Evolutionary conservation across 2,888 invertebrate genomes (phyloP).

Genomic region (Volucella inanis): DNA sequence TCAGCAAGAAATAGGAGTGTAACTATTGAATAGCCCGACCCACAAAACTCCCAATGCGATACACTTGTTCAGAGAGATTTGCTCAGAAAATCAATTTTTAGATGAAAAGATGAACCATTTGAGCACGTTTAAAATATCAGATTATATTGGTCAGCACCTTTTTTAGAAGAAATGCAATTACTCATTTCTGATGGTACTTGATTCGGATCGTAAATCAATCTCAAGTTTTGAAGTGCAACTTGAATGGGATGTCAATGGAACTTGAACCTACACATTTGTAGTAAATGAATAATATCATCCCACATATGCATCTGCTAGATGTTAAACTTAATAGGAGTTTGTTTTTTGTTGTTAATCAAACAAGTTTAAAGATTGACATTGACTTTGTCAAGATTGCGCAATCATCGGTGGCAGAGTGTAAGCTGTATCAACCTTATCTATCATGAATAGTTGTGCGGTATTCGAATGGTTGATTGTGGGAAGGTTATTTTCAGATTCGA

Average conservation of each 20-base stretch:
- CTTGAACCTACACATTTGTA: conserved; percentile 47
- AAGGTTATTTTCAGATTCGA: conserved; percentile 32
- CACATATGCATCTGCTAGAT: conserved; percentile 24
- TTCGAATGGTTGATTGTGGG: conserved; percentile 19
- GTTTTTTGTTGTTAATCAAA: conserved; percentile 25
- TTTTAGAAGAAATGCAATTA: conserved; percentile 50
- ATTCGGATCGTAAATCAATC: conserved; percentile 62
- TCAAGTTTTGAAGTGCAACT: conserved; percentile 52
- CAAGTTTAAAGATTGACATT: conserved; percentile 48
- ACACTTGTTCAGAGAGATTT: conserved; percentile 52
- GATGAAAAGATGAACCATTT: background rate
- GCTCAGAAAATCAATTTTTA: conserved; percentile 33
- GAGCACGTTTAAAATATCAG: conserved; percentile 35
- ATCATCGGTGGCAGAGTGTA: background rate
- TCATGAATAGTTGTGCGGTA: conserved; percentile 20
- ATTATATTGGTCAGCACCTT: conserved; percentile 40
- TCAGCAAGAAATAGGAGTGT: conserved; percentile 24
- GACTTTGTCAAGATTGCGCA: conserved; percentile 57
- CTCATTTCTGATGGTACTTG: conserved; percentile 23
- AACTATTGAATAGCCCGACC: conserved; percentile 21
- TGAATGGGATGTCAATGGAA: conserved; percentile 32
- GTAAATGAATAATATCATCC: conserved; percentile 57
- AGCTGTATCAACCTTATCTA: conserved; percentile 14
- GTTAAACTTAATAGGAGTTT: conserved; percentile 32
- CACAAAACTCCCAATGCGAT: conserved; percentile 27